Conservation (phyloP, 2,113 vertebrate genomes). For the Mugil cephalus region DNA sequence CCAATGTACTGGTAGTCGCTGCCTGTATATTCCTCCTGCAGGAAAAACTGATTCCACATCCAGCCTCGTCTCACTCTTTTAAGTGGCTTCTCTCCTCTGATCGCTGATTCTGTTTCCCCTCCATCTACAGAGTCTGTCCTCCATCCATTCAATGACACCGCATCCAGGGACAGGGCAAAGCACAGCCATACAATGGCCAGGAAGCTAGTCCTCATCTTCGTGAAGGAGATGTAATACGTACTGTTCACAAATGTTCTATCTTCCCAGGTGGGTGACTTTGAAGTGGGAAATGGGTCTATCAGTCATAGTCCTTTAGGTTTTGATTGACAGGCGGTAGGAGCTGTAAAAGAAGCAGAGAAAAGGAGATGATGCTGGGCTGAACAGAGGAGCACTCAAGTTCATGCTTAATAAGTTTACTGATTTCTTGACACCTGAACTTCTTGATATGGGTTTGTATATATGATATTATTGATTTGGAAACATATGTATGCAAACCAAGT, state of each 20-base stretch:
- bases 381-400: too few relatives aligned
- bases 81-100: slow-evolving; percentile 71
- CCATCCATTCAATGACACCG: slow-evolving; percentile 70
- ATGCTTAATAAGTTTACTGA: neutral
- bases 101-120: neutral
- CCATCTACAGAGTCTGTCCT: neutral
- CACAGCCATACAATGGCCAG: slow-evolving; percentile 86
- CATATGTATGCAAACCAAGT: neutral
- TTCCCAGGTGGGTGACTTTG: slow-evolving; percentile 52
- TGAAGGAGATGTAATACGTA: slow-evolving; percentile 1
- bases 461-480: slow-evolving; percentile 2
- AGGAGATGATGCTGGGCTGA: slow-evolving; percentile 3
- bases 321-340: slow-evolving; percentile 14
- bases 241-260: slow-evolving; percentile 63
- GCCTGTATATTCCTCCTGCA: slow-evolving; percentile 96
- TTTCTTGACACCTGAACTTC: neutral
- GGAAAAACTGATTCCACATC: slow-evolving; percentile 99
- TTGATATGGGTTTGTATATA: neutral
- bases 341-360: slow-evolving; percentile 43
- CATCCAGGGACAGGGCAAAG: slow-evolving; percentile 81
- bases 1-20: slow-evolving; percentile 94
- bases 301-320: slow-evolving; percentile 66
- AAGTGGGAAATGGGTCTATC: slow-evolving; percentile 29
- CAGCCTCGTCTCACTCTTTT: slow-evolving; percentile 92
- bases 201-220: slow-evolving; percentile 89